A percentile compares a stretch with the other conserved stretches of the same genome.
phyloP scores from a whole-genome alignment of 2,113 vertebrate species.

The Ceratotherium simum region DNA sequence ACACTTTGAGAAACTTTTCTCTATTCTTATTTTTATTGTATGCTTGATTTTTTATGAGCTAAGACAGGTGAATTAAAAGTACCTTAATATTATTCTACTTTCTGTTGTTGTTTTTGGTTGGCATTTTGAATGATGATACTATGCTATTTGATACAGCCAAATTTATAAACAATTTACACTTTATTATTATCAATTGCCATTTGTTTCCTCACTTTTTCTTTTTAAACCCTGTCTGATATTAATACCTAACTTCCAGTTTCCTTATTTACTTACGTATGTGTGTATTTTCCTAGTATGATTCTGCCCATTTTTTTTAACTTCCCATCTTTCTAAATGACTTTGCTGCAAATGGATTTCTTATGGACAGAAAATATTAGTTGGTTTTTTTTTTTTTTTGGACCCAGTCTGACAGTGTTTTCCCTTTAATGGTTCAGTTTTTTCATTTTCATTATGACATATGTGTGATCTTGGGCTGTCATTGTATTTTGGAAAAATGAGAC shows the following conservation, averaged over 20 bases:
- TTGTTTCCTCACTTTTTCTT: not conserved
- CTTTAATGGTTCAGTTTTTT: slow-evolving; percentile 52
- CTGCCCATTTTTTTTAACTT: not conserved
- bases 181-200: not conserved
- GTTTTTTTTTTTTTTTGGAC: not conserved
- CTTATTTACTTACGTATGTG: not conserved
- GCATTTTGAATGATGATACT: not conserved
- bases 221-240: not conserved
- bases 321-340: not conserved
- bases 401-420: not conserved
- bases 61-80: not conserved
- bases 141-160: not conserved
- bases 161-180: not conserved
- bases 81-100: not conserved
- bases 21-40: not conserved
- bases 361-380: not conserved
- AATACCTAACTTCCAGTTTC: not conserved
- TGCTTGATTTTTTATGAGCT: not conserved
- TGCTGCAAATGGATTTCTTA: not conserved
- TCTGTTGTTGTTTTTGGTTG: not conserved
- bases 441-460: slow-evolving; percentile 45
- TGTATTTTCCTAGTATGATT: not conserved
- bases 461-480: slow-evolving; percentile 32
- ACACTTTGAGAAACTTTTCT: not conserved
- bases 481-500: not conserved